Percentiles rank a stretch among this genome's conserved stretches.
Evolutionary conservation across 2,888 invertebrate genomes (phyloP).

Genomic region (Lycia hirtaria): DNA sequence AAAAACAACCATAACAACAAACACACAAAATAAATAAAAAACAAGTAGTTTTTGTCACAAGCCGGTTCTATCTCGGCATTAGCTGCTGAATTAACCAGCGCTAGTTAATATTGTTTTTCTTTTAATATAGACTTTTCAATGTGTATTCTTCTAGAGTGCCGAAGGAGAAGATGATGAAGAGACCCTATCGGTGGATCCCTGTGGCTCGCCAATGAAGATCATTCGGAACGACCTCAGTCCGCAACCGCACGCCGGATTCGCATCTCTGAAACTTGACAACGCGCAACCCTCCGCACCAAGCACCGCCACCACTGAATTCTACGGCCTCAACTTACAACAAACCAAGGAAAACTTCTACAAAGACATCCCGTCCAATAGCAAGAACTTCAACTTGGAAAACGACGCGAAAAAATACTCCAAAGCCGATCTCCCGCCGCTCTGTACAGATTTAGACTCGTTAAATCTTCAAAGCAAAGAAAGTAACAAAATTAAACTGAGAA

Average conservation of each 20-base stretch:
- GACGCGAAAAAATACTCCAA: slow-evolving; percentile 66
- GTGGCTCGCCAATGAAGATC: slow-evolving; percentile 66
- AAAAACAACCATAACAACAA: too few relatives aligned
- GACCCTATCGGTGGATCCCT: slow-evolving; percentile 83
- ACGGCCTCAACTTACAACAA: slow-evolving; percentile 68
- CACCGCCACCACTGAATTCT: slow-evolving; percentile 58
- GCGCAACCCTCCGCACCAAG: slow-evolving; percentile 61
- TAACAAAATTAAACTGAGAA: slow-evolving; percentile 59
- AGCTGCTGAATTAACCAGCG: too few relatives aligned
- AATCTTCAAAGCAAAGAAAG: slow-evolving; percentile 61
- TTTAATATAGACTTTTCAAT: neutral
- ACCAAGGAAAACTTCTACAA: slow-evolving; percentile 73
- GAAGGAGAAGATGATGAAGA: slow-evolving; percentile 86
- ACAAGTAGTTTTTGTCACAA: too few relatives aligned
- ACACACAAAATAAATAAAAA: too few relatives aligned
- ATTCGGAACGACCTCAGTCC: slow-evolving; percentile 72
- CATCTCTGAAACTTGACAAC: slow-evolving; percentile 46
- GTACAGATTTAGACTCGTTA: slow-evolving; percentile 60
- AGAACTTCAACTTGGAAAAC: slow-evolving; percentile 69
- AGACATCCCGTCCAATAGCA: slow-evolving; percentile 76
- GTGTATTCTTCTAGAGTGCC: slow-evolving; percentile 61
- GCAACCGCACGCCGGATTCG: slow-evolving; percentile 43
- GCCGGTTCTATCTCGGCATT: too few relatives aligned
- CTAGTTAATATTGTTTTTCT: too few relatives aligned
- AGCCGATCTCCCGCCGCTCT: slow-evolving; percentile 51